A percentile compares a stretch with the other conserved stretches of the same genome.
Conservation (phyloP, 2,113 vertebrate genomes). For the Pygoscelis adeliae region DNA sequence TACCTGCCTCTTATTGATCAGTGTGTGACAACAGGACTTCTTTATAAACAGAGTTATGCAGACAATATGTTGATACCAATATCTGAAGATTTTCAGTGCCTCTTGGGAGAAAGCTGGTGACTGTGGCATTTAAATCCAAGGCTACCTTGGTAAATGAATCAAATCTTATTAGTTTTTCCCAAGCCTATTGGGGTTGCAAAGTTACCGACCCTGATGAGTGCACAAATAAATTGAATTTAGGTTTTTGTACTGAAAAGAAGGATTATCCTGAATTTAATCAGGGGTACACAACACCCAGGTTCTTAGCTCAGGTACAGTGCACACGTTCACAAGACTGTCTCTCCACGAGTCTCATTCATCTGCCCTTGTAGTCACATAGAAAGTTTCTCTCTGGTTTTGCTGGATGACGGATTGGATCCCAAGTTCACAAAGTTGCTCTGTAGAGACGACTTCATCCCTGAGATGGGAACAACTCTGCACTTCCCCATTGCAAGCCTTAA, state of each 20-base stretch:
- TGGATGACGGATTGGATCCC: neutral
- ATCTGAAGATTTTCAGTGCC: neutral
- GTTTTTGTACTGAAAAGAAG: neutral
- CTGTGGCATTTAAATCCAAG: constrained; percentile 30
- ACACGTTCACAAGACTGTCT: neutral
- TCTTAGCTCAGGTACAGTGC: neutral
- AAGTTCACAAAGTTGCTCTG: neutral
- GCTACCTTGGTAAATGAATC: constrained; percentile 21
- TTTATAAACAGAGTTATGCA: neutral
- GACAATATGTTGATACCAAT: neutral
- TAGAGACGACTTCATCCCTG: neutral
- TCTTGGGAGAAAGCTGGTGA: neutral
- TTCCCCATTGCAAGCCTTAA: neutral
- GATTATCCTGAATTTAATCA: neutral
- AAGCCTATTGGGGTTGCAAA: neutral
- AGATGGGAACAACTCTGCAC: neutral
- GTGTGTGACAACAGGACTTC: constrained; percentile 19
- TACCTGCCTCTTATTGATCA: constrained; percentile 58
- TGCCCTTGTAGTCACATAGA: neutral
- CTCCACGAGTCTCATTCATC: neutral
- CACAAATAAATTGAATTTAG: constrained; percentile 16
- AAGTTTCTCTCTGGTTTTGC: neutral
- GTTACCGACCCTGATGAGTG: neutral
- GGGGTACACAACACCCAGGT: neutral
- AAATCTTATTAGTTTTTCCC: constrained; percentile 20